Evolutionary conservation across 2,113 vertebrate genomes (phyloP).

Genomic region (Clinocottus analis): DNA sequence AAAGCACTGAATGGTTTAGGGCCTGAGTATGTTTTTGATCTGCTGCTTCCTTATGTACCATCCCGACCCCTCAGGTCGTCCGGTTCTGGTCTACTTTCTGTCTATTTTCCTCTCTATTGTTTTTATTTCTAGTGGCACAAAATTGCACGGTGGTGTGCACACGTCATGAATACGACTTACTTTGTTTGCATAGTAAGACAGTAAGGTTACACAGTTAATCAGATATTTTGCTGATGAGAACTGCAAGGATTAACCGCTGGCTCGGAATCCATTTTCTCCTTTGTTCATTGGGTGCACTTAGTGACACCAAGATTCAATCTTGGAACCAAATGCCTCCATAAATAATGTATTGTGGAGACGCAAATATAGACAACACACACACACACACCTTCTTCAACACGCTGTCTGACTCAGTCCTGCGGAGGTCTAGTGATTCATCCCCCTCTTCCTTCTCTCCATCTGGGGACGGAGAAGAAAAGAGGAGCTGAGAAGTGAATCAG

Average conservation of each 20-base stretch:
- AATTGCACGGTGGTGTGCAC: not conserved
- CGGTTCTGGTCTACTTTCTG: too few species aligned
- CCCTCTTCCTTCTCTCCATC: slow-evolving; percentile 89
- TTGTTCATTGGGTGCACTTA: not conserved
- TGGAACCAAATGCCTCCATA: slow-evolving; percentile 10
- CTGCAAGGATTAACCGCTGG: not conserved
- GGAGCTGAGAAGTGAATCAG: not conserved
- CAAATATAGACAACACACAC: not conserved
- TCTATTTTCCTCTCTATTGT: too few species aligned
- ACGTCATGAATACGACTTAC: not conserved
- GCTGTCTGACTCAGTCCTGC: slow-evolving; percentile 93
- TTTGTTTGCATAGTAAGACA: too few species aligned
- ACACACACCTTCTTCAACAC: slow-evolving; percentile 90
- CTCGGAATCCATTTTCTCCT: not conserved
- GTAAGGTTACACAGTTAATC: not conserved
- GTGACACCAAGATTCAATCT: slow-evolving; percentile 16
- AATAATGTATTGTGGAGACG: slow-evolving; percentile 17
- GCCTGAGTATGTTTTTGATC: too few species aligned
- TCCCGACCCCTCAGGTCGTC: too few species aligned
- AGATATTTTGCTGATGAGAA: not conserved
- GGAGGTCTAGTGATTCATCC: slow-evolving; percentile 88
- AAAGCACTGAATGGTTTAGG: too few species aligned
- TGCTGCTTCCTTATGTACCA: too few species aligned
- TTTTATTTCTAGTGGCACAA: too few species aligned
- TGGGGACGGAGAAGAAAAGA: slow-evolving; percentile 62